Percentiles rank a stretch among this genome's conserved stretches.
phyloP scores from a whole-genome alignment of 1,140 invertebrate genomes.

The Diabrotica virgifera region DNA sequence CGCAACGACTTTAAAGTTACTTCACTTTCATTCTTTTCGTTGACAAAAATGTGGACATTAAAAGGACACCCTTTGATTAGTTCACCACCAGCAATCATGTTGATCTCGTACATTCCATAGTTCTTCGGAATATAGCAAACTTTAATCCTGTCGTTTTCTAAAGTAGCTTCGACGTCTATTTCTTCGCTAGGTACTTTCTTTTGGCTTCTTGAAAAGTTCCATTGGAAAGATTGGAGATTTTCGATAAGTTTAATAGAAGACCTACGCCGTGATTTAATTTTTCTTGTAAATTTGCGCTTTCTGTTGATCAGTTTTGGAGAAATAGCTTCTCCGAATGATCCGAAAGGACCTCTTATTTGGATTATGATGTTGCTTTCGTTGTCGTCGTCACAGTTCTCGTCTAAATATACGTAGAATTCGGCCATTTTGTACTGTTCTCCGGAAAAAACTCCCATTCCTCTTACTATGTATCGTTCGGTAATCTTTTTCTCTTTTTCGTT shows the following conservation, averaged over 20 bases:
- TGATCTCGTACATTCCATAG: conserved; percentile 42
- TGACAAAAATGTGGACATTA: conserved; percentile 34
- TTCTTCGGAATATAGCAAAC: conserved; percentile 38
- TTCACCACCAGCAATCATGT: conserved; percentile 36
- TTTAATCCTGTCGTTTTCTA: conserved; percentile 38
- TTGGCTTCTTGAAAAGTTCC: not conserved
- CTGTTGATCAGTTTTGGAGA: conserved; percentile 13
- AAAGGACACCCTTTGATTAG: conserved; percentile 39
- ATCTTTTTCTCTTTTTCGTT: conserved; percentile 36
- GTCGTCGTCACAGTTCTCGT: conserved; percentile 12
- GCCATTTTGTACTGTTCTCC: conserved; percentile 52
- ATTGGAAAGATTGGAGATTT: not conserved
- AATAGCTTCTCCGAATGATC: conserved; percentile 31
- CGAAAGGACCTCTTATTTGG: conserved; percentile 37
- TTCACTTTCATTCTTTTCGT: conserved; percentile 20
- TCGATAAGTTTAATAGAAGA: not conserved
- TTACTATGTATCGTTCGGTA: conserved; percentile 54
- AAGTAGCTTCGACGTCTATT: conserved; percentile 34
- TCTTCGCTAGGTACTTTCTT: conserved; percentile 1
- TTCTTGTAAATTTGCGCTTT: conserved; percentile 10
- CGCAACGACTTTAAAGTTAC: not conserved
- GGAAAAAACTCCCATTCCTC: conserved; percentile 56
- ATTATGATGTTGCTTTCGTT: conserved; percentile 30
- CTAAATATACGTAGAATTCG: conserved; percentile 41
- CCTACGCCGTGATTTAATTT: conserved; percentile 19